Evolutionary conservation across 2,113 vertebrate genomes (phyloP).

Genomic region (Tragulus kanchil): DNA sequence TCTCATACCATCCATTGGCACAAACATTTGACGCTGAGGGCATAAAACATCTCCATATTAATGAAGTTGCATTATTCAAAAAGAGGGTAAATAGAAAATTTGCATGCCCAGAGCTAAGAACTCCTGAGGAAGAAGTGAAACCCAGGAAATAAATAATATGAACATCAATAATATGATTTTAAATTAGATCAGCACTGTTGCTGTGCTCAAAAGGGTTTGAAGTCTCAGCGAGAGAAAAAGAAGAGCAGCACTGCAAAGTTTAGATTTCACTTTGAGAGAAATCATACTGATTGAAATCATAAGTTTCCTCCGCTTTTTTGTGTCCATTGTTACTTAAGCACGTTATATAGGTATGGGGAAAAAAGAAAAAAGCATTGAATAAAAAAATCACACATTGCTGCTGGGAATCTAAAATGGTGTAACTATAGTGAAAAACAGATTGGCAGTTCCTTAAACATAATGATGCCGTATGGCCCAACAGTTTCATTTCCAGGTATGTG

Average conservation of each 20-base stretch:
- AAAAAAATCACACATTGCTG: background rate
- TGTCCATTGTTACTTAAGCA: too few species aligned
- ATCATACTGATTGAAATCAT: too few species aligned
- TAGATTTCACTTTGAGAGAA: slow-evolving; percentile 7
- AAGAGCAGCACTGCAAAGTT: background rate
- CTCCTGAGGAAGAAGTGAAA: background rate
- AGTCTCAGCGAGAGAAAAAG: background rate
- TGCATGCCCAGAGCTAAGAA: background rate
- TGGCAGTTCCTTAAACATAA: background rate
- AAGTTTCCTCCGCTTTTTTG: too few species aligned
- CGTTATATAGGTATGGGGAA: too few species aligned
- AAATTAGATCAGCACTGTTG: background rate
- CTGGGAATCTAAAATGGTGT: background rate
- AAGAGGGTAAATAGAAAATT: background rate
- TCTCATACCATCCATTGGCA: background rate
- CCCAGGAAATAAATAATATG: background rate
- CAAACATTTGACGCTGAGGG: background rate
- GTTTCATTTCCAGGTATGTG: background rate
- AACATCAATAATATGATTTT: background rate
- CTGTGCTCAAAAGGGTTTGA: slow-evolving; percentile 1
- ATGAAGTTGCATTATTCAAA: background rate
- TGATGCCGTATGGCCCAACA: background rate
- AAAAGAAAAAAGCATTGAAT: too few species aligned
- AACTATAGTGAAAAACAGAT: background rate
- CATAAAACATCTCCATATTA: background rate